A percentile compares a stretch with the other conserved stretches of the same genome.
Evolutionary conservation across 2,888 invertebrate genomes (phyloP).

Genomic region (Poecilus cupreus): DNA sequence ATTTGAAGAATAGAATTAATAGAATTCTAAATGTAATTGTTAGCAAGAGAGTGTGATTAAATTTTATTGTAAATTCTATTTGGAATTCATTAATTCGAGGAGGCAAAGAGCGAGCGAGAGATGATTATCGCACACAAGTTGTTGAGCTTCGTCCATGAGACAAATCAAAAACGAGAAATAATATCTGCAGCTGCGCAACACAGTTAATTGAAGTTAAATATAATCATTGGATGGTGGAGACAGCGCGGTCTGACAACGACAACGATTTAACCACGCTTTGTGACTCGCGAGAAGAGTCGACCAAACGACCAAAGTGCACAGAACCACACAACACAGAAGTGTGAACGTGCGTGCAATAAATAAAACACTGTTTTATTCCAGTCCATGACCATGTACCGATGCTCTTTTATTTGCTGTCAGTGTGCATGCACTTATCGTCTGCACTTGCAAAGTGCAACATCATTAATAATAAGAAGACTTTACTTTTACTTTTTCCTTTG

Average conservation of each 20-base stretch:
- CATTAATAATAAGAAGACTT: background rate
- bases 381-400: background rate
- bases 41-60: too few species aligned
- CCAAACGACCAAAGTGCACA: too few species aligned
- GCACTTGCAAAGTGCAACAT: background rate
- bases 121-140: slow-evolving; percentile 9
- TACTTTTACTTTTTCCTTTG: too few species aligned
- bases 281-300: too few species aligned
- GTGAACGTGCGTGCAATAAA: slow-evolving; percentile 27
- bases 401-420: background rate
- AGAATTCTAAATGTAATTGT: too few species aligned
- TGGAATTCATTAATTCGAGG: background rate
- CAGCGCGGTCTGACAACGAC: background rate
- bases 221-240: slow-evolving; percentile 23
- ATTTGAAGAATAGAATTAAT: too few species aligned
- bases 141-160: slow-evolving; percentile 29
- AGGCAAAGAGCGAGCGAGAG: background rate
- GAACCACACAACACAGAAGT: background rate
- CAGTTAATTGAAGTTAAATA: slow-evolving; percentile 55
- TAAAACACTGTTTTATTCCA: slow-evolving; percentile 28
- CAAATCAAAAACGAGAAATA: slow-evolving; percentile 52
- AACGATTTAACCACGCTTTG: background rate
- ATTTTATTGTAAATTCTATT: slow-evolving; percentile 1
- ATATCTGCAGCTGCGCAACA: slow-evolving; percentile 50
- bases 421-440: background rate